Evolutionary conservation across 2,888 invertebrate species (phyloP), one percentile per base, ranked within the genome.

Genomic region (Parnassius mnemosyne): DNA sequence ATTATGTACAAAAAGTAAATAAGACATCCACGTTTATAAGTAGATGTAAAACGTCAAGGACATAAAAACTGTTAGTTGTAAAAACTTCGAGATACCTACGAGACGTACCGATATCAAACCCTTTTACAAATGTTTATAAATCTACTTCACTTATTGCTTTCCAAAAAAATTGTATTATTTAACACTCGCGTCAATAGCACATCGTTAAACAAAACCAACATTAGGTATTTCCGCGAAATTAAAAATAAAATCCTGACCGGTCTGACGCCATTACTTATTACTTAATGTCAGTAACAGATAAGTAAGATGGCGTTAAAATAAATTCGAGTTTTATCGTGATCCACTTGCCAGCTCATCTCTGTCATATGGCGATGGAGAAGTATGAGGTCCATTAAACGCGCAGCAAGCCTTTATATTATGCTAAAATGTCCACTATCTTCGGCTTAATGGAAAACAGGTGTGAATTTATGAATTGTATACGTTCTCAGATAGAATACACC

Each of bases 401-500:
- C 54, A 10, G 52, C 56, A 25, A 51, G 59, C 56, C 53, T 59
- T 59, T 63, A 63, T 60, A 55, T 55, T 52, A 63, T 56, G 55
- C 59, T 60, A 56, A 60, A 63, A 63, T 63, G 56, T 51, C 59
- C 63, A 47, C 56, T 63, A 63, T 63, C 63, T 55, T 42, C 41
- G 46, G 49, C 52, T 56, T 59, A 63, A 63, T 63, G 63, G 63
- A 63, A 63, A 63, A 63, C 63, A 63, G 63, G 63, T 63, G 63
- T 63, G 63, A 63, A 63, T 63, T 63, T 63, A 63, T 63, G 63
- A 63, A 63, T 63, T 63, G 63, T 63, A 54, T 63, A 58, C 56
- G 55, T 42, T 55, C 59, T 49, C 51, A 51, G 63, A 59, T 63
- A 63, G 55, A 63, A 56, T 52, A 13, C 42, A 52, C 16, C 50